phyloP scores from a whole-genome alignment of 1,140 invertebrate species.

The Chlorops oryzae region DNA sequence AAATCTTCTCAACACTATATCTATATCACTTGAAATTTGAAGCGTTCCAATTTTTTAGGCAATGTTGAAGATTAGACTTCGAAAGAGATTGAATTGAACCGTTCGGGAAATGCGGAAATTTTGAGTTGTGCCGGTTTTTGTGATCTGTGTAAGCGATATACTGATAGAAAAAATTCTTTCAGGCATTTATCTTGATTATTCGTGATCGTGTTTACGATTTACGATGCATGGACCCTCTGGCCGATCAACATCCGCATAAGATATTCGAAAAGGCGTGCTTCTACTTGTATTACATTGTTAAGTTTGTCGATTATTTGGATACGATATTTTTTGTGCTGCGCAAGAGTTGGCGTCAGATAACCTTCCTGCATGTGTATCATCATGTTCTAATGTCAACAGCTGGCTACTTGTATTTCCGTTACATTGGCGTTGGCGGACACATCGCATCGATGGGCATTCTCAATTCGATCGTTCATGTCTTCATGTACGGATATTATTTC shows the following conservation, averaged over 20 bases:
- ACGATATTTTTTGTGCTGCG: conserved; percentile 66
- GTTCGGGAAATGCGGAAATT: no score
- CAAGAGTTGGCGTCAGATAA: conserved; percentile 70
- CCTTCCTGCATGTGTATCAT: conserved; percentile 75
- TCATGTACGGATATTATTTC: conserved; percentile 75
- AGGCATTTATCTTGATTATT: neutral
- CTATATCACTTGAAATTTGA: no score
- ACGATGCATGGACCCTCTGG: neutral
- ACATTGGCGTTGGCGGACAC: conserved; percentile 55
- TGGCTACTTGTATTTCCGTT: conserved; percentile 9
- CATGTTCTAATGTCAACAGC: conserved; percentile 52
- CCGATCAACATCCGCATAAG: no score
- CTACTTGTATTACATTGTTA: conserved; percentile 48
- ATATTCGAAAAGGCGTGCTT: neutral
- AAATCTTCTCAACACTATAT: no score
- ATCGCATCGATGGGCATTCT: conserved; percentile 61
- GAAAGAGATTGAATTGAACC: no score
- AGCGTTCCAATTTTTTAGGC: no score
- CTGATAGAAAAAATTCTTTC: neutral
- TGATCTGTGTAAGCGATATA: neutral
- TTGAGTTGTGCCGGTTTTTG: no score
- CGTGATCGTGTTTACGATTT: neutral
- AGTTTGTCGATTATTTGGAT: conserved; percentile 52
- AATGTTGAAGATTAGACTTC: no score
- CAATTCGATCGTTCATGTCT: conserved; percentile 68